These are phyloP conservation scores for Uropetala carovei DNA, from an alignment of 2,888 invertebrate genomes.

Conservation along the genomic window DNA sequence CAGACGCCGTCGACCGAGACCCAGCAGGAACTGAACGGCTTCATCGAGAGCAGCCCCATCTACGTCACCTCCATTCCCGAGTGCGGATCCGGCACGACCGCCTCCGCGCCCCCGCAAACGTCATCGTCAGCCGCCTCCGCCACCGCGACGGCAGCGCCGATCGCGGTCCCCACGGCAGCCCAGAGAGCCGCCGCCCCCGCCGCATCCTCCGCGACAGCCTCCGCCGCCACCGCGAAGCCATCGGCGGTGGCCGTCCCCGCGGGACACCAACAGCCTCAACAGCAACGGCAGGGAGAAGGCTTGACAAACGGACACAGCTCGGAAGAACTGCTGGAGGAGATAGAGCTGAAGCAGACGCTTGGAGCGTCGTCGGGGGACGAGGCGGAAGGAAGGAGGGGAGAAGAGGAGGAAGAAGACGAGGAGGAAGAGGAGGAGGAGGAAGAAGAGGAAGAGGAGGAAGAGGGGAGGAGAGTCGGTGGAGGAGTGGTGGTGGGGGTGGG, in stretches of 20 bases:
- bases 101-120: slow-evolving; percentile 73
- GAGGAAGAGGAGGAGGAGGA: slow-evolving; percentile 75
- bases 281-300: slow-evolving; percentile 52
- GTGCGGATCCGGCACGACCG: slow-evolving; percentile 70
- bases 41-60: slow-evolving; percentile 88
- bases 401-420: slow-evolving; percentile 76
- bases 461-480: slow-evolving; percentile 72
- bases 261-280: slow-evolving; percentile 58
- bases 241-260: slow-evolving; percentile 66
- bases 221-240: slow-evolving; percentile 66
- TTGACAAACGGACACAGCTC: slow-evolving; percentile 54
- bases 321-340: slow-evolving; percentile 66
- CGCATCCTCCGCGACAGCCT: slow-evolving; percentile 69
- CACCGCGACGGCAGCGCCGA: slow-evolving; percentile 65
- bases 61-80: slow-evolving; percentile 85
- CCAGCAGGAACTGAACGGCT: slow-evolving; percentile 83
- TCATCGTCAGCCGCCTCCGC: slow-evolving; percentile 76
- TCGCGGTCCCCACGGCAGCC: slow-evolving; percentile 72
- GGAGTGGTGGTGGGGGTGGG: background rate
- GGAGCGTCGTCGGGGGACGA: slow-evolving; percentile 38
- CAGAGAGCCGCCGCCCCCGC: slow-evolving; percentile 73
- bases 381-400: slow-evolving; percentile 67
- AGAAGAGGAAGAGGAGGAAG: slow-evolving; percentile 69
- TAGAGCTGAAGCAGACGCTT: slow-evolving; percentile 71
- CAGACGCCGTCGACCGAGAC: slow-evolving; percentile 76